Evolutionary conservation across 2,888 invertebrate genomes (phyloP).

Genomic region (Hermodice carunculata): DNA sequence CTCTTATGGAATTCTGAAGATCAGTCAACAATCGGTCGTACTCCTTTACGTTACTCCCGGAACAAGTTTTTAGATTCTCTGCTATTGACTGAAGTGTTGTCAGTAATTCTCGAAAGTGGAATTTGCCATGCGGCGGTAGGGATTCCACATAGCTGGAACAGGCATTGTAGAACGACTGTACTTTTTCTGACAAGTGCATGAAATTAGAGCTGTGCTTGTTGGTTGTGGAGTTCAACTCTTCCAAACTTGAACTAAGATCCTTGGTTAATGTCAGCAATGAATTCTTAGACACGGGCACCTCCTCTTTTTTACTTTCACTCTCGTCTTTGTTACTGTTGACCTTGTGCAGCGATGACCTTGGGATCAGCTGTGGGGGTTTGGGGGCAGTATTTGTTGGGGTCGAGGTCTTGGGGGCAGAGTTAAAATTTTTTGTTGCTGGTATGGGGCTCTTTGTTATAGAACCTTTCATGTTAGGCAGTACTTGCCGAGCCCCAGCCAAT

Average conservation of each 20-base stretch:
- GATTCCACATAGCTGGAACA: conserved; percentile 88
- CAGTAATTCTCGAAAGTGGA: conserved; percentile 80
- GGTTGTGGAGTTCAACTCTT: conserved; percentile 54
- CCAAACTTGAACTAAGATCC: conserved; percentile 51
- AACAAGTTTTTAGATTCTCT: conserved; percentile 54
- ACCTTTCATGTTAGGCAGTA: too few relatives aligned
- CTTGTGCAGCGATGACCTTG: conserved; percentile 28
- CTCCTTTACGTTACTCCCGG: conserved; percentile 53
- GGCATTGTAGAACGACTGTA: conserved; percentile 78
- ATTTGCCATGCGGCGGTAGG: conserved; percentile 88
- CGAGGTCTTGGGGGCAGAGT: not conserved
- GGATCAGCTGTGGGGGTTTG: conserved; percentile 8
- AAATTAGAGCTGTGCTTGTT: conserved; percentile 75
- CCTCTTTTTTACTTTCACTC: conserved; percentile 3
- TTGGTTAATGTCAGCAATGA: conserved; percentile 48
- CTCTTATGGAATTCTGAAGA: conserved; percentile 80
- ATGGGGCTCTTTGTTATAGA: too few relatives aligned
- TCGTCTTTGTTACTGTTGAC: conserved; percentile 8
- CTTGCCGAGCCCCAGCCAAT: too few relatives aligned
- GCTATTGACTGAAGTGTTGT: conserved; percentile 40
- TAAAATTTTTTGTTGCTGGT: not conserved
- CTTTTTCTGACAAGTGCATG: conserved; percentile 84
- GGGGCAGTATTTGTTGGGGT: conserved; percentile 3
- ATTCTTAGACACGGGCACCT: conserved; percentile 31
- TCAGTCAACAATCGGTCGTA: conserved; percentile 72